Evolutionary conservation across 1,140 invertebrate genomes (phyloP), one percentile per base, ranked within the genome.

Genomic region (Listronotus bonariensis): DNA sequence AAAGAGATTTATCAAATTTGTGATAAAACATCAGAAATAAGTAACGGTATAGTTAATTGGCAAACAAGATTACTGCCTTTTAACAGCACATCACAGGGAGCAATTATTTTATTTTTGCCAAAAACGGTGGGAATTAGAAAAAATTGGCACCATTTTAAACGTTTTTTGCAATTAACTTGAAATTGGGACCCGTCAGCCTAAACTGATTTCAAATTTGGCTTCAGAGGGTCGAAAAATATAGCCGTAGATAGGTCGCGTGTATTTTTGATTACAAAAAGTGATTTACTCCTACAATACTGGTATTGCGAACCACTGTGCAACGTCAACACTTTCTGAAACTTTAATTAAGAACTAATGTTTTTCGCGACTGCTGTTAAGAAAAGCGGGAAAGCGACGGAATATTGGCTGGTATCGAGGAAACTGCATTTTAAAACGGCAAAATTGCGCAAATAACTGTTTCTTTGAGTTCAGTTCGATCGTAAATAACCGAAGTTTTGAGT

Each of bases 321-420:
- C 45, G 45, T 48, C 45, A 11, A 18, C 45, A 26, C 18, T 48
- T 48, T 26, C 17, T 48, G 10, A 65, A 65, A 65, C 63, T 65
- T 65, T 65, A 65, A 65, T 65, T 65, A 65, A 65, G 63, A 65
- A 57, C 57, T 65, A 65, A 65, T 52, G 54, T 58, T 65, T 58
- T 65, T 58, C 54, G 53, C 45, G 45, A 48, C 45, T 48, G 45
- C 45, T 20, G 45, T 48, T 48, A 48, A 26, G 15, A 48, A 48
- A 48, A 48, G 18, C 45, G 45, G 45, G 15, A 48, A 48, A 48
- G 45, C 45, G 15, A 18, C 45, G 15, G 45, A 48, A 48, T 48
- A 48, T 48, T 26, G 45, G 45, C 45, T 15, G 45, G 45, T 48
- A 48, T 48, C 45, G 45, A 20, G 18, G 45, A 48, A 48, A 48